Evolutionary conservation across 2,888 invertebrate genomes (phyloP), one percentile per base, ranked within the genome.

Genomic region (Drosophila fungiperda): DNA sequence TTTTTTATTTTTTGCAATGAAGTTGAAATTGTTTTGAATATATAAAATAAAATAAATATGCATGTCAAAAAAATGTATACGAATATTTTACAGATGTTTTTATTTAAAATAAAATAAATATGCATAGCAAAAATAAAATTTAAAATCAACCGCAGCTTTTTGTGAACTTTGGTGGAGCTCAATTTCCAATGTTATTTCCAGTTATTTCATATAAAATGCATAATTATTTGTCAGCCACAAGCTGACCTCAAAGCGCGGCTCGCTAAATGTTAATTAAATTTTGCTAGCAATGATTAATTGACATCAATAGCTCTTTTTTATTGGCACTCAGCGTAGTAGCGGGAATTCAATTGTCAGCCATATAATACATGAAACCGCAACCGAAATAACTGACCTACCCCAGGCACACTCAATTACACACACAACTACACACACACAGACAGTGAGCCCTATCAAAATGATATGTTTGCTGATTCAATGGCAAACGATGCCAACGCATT

Each of bases 361-460:
- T 52, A 62, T 12, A 55, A n/a, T 29, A 29, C 0, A n/a, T 12
- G 26, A 60, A 65, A 63, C 65, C 65, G 55, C 62, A 60, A 53
- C 7, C 33, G n/a, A 65, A 65, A 65, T 66, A 72, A 72, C 78
- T 78, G 76, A 78, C 79, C 79, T 78, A 76, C 52, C 54, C 64
- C 55, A 77, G 36, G 11, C 23, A 59, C 17, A 26, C 17, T 29
- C 29, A n/a, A 35, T 17, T 20, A 20, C 35, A 52, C 32, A n/a
- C 11, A 4, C 17, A 48, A 6, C 50, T 9, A 23, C 11, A 33
- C 15, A 15, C 29, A 26, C 33, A 61, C 40, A 35, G 12, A 49
- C 12, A 23, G 33, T 26, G 12, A 53, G 35, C 45, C 42, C 57
- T 35, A 58, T 57, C 45, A 20, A 65, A 62, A 45, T 49, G 36